These are phyloP conservation scores for Pitangus sulphuratus DNA, from an alignment of 2,797 vertebrate species.

Conservation along the genomic window DNA sequence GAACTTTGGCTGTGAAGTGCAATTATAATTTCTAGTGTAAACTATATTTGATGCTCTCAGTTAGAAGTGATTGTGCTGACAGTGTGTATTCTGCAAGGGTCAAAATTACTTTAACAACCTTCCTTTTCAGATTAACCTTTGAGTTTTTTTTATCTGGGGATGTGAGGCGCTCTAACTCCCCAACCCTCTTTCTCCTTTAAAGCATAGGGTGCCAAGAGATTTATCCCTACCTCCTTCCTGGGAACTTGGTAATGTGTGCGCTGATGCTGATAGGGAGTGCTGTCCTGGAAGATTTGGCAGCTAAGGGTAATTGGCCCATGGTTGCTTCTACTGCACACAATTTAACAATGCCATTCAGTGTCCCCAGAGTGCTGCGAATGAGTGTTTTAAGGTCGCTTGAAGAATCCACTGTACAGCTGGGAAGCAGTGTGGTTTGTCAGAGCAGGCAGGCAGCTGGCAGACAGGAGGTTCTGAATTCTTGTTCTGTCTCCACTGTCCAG, in stretches of 20 bases:
- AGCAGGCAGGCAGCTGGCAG: neutral
- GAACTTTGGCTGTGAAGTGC: neutral
- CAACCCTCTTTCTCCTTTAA: neutral
- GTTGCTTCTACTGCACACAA: neutral
- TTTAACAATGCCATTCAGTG: neutral
- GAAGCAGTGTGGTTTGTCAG: neutral
- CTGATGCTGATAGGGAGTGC: neutral
- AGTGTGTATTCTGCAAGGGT: neutral
- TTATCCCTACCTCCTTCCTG: neutral
- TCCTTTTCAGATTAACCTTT: neutral
- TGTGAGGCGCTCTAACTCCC: neutral
- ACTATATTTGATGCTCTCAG: neutral
- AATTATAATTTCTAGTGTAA: neutral
- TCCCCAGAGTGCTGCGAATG: neutral
- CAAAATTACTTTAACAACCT: neutral
- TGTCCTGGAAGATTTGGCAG: neutral
- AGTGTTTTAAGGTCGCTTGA: neutral
- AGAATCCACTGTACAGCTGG: neutral
- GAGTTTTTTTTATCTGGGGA: neutral
- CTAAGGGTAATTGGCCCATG: neutral
- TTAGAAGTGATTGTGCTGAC: neutral
- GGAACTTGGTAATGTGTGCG: neutral
- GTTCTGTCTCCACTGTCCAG: rapidly evolving
- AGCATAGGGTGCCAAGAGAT: too few relatives aligned
- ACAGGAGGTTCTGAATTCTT: neutral